Percentiles rank a stretch among this genome's conserved stretches.
Conservation (phyloP, 2,888 invertebrate species). For the Epistrophe eligans region DNA sequence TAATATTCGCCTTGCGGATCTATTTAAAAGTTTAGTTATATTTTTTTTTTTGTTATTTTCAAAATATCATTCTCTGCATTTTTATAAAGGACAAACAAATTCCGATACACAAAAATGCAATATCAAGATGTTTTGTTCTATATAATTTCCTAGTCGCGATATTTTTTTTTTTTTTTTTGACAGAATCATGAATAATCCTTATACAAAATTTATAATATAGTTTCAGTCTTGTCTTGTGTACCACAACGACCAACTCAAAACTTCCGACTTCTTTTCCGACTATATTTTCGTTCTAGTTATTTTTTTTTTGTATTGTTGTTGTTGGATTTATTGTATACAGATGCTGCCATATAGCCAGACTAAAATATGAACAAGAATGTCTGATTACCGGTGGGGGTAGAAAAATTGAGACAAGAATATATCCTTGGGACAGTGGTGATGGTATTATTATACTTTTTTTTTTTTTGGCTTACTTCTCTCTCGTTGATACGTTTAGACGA, state of each 20-base stretch:
- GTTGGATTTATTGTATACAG: background rate
- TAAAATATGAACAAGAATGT: conserved; percentile 9
- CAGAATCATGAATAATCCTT: background rate
- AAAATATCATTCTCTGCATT: background rate
- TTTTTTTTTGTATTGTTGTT: background rate
- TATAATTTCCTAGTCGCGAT: background rate
- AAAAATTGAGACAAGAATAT: conserved; percentile 8
- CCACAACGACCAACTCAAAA: background rate
- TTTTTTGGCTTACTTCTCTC: conserved; percentile 1
- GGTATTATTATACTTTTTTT: no score
- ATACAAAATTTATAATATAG: background rate
- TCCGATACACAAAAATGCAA: background rate
- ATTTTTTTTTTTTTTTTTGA: background rate
- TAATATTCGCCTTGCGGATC: no score
- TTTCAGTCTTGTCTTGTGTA: conserved; percentile 1
- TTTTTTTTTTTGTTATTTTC: background rate
- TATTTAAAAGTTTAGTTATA: no score
- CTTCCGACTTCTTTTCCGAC: conserved; percentile 19
- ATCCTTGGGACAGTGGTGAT: conserved; percentile 6
- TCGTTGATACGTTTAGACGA: background rate
- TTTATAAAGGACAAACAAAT: background rate
- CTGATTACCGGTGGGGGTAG: background rate
- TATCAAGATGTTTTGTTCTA: background rate
- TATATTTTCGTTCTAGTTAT: conserved; percentile 2
- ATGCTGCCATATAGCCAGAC: conserved; percentile 3